Conservation (phyloP, 2,888 invertebrate species). For the Rhagium mordax region DNA sequence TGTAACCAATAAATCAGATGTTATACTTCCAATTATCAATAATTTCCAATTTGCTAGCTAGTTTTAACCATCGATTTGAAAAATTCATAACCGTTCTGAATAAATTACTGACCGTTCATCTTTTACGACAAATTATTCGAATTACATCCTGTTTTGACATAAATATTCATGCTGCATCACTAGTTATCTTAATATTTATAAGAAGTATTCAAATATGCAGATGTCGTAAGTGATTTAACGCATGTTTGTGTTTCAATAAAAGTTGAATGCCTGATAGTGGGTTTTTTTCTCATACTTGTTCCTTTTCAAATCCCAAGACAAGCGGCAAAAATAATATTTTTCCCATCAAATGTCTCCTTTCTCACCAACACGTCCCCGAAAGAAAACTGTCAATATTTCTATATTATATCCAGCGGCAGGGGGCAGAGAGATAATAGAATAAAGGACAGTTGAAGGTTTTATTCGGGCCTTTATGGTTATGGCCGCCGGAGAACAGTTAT, state of each 20-base stretch:
- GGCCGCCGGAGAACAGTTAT: slow-evolving; percentile 43
- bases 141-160: background rate
- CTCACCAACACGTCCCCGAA: background rate
- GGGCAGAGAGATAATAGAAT: slow-evolving; percentile 43
- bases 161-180: background rate
- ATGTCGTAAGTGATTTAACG: background rate
- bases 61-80: background rate
- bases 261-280: background rate
- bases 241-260: background rate
- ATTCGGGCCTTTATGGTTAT: slow-evolving; percentile 49
- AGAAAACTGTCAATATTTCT: slow-evolving; percentile 29
- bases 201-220: background rate
- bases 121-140: background rate
- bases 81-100: background rate
- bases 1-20: background rate
- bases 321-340: too few species aligned
- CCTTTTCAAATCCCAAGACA: too few species aligned
- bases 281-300: too few species aligned
- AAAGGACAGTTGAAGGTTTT: slow-evolving; percentile 43
- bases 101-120: background rate
- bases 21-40: background rate
- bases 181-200: background rate
- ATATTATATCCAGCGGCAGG: slow-evolving; percentile 28
- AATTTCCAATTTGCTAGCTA: background rate
- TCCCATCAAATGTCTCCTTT: too few species aligned